These are phyloP conservation scores for Drosophila sucinea DNA, from an alignment of 1,140 invertebrate genomes.

Conservation along the genomic window DNA sequence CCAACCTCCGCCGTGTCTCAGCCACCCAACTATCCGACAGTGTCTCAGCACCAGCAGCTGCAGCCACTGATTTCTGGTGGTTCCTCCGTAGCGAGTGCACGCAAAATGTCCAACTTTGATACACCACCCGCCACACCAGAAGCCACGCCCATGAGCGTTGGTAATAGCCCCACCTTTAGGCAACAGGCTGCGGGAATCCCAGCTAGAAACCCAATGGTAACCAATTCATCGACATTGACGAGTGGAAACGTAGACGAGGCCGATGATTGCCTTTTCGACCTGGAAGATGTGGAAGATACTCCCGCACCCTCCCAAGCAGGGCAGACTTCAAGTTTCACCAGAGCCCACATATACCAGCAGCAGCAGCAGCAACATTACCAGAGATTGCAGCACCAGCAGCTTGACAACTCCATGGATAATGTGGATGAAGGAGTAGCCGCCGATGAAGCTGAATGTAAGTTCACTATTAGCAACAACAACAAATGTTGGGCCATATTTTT, in stretches of 20 bases:
- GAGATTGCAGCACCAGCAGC: conserved; percentile 42
- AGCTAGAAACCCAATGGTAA: conserved; percentile 21
- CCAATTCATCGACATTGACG: neutral
- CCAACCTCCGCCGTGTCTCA: conserved; percentile 62
- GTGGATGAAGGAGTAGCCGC: conserved; percentile 62
- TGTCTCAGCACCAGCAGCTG: conserved; percentile 50
- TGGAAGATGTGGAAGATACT: conserved; percentile 72
- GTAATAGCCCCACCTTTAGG: conserved; percentile 80
- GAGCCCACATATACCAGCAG: conserved; percentile 28
- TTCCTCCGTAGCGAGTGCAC: conserved; percentile 38
- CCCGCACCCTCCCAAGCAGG: conserved; percentile 21
- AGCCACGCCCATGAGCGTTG: conserved; percentile 82
- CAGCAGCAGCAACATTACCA: conserved; percentile 44
- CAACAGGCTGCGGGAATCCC: conserved; percentile 49
- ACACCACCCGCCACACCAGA: conserved; percentile 82
- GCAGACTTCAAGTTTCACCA: conserved; percentile 20
- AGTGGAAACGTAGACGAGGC: conserved; percentile 42
- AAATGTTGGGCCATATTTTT: neutral
- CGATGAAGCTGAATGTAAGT: conserved; percentile 76
- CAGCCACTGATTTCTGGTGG: conserved; percentile 24
- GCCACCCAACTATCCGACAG: conserved; percentile 53
- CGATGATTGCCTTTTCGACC: conserved; percentile 76
- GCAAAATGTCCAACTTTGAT: conserved; percentile 79
- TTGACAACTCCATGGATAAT: conserved; percentile 65
- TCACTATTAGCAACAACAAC: neutral